These are phyloP conservation scores for Ceratitis capitata DNA, from an alignment of 1,140 invertebrate species.

Conservation along the genomic window DNA sequence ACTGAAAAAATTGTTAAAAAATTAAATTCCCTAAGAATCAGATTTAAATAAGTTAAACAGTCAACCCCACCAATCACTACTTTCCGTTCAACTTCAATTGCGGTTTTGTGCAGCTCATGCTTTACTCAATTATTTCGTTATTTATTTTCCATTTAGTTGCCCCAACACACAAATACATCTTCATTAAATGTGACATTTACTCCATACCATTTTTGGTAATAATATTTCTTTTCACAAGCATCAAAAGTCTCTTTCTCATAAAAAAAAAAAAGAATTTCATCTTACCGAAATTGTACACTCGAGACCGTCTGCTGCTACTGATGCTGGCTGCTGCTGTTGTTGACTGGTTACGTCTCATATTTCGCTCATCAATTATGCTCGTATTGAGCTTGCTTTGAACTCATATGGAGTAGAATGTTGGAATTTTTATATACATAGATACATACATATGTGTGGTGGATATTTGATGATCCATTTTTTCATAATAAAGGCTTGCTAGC, in stretches of 20 bases:
- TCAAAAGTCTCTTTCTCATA: background rate
- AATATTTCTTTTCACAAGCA: background rate
- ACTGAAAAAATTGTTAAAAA: too few species aligned
- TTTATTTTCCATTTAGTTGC: background rate
- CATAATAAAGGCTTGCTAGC: too few species aligned
- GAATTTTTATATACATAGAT: background rate
- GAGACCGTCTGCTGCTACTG: too few species aligned
- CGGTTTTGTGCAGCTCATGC: too few species aligned
- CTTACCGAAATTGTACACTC: background rate
- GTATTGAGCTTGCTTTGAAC: background rate
- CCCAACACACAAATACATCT: background rate
- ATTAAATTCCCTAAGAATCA: too few species aligned
- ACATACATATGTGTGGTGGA: background rate
- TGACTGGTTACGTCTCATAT: background rate
- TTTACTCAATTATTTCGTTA: background rate
- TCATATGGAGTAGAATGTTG: background rate
- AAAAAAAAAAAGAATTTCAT: background rate
- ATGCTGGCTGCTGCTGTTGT: too few species aligned
- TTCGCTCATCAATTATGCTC: background rate
- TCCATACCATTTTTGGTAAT: background rate
- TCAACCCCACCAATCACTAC: too few species aligned
- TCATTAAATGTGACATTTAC: background rate
- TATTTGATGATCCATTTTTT: too few species aligned
- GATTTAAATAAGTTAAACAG: too few species aligned
- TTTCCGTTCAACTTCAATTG: too few species aligned